A percentile compares a stretch with the other conserved stretches of the same genome.
These are phyloP conservation scores for Chymomyza caudatula DNA, from an alignment of 2,888 invertebrate species.

Conservation along the genomic window DNA sequence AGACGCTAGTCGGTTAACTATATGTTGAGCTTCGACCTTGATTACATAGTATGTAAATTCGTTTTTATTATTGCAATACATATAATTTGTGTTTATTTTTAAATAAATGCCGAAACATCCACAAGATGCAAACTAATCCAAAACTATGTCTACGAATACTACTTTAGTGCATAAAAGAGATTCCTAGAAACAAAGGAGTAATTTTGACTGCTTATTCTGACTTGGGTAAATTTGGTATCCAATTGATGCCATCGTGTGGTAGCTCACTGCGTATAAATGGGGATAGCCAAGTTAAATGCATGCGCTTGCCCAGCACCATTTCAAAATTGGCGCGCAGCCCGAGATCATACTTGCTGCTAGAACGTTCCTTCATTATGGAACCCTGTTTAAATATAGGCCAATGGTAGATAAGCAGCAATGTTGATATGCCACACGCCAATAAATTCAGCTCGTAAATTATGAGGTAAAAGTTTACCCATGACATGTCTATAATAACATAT, in stretches of 20 bases:
- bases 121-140: conserved; percentile 8
- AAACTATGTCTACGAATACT: conserved; percentile 1
- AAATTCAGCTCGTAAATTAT: conserved; percentile 85
- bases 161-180: not conserved
- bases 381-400: conserved; percentile 85
- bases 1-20: conserved; percentile 79
- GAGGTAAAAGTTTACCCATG: conserved; percentile 83
- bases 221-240: not conserved
- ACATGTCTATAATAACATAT: conserved; percentile 84
- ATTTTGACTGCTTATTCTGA: not conserved
- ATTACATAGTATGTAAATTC: too few species aligned
- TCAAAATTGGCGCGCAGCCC: conserved; percentile 86
- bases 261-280: conserved; percentile 88
- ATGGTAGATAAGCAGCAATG: conserved; percentile 85
- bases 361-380: conserved; percentile 80
- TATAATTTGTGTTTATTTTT: conserved; percentile 7
- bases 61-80: conserved; percentile 28
- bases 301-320: conserved; percentile 87
- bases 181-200: not conserved
- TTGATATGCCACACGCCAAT: conserved; percentile 83
- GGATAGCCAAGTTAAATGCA: conserved; percentile 88
- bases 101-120: conserved; percentile 27
- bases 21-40: too few species aligned
- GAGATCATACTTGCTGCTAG: conserved; percentile 82
- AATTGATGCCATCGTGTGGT: conserved; percentile 84